These are phyloP conservation scores for Drosophila barbarae DNA, from an alignment of 2,888 invertebrate species.

Conservation along the genomic window DNA sequence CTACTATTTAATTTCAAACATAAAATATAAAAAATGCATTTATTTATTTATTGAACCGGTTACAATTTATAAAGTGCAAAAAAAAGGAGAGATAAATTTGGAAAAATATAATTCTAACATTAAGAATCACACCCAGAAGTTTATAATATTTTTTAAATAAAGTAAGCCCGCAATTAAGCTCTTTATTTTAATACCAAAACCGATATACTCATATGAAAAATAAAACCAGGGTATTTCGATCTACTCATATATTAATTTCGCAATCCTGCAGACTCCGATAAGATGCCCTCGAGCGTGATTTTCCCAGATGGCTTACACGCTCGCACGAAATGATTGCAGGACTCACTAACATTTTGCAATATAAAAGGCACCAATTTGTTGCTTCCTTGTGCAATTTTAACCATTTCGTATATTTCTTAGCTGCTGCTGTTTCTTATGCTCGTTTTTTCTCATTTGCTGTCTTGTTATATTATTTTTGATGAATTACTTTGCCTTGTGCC, in stretches of 20 bases:
- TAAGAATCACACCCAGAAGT: not conserved
- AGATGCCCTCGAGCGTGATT: conserved; percentile 22
- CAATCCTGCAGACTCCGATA: not conserved
- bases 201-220: not conserved
- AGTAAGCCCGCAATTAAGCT: no score
- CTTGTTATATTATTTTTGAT: conserved; percentile 52
- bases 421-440: conserved; percentile 4
- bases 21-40: no score
- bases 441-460: conserved; percentile 34
- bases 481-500: conserved; percentile 53
- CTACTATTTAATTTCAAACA: not conserved
- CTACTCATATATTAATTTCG: conserved; percentile 11
- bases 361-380: conserved; percentile 22
- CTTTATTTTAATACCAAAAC: not conserved
- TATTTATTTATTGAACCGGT: no score
- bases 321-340: conserved; percentile 6
- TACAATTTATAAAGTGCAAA: not conserved
- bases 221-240: not conserved
- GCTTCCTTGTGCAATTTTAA: conserved; percentile 16
- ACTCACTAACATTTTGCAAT: conserved; percentile 28
- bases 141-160: not conserved
- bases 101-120: not conserved
- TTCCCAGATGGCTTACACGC: conserved; percentile 12
- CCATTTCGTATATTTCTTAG: conserved; percentile 22
- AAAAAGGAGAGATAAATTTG: not conserved